These are phyloP conservation scores for Mystacides longicornis DNA, from an alignment of 2,888 invertebrate species.

Conservation along the genomic window DNA sequence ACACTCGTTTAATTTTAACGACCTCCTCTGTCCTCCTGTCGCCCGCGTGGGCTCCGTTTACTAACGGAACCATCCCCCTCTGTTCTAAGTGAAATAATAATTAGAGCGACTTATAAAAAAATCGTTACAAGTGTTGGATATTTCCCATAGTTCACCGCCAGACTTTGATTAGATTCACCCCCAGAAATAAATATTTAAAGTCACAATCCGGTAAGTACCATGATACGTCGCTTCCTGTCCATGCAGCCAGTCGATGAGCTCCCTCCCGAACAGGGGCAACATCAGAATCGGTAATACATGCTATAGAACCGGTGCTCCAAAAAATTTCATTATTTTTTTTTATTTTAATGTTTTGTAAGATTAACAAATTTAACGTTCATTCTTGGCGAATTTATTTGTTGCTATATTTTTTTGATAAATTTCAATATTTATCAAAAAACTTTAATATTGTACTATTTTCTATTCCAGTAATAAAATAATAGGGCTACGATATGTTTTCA, in stretches of 20 bases:
- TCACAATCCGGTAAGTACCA: not conserved
- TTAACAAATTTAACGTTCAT: no score
- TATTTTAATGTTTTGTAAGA: no score
- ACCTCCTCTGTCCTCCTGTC: not conserved
- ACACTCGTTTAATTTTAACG: not conserved
- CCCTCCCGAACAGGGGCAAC: not conserved
- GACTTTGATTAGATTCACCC: conserved; percentile 23
- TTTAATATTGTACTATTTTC: no score
- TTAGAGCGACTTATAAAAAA: not conserved
- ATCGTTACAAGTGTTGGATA: conserved; percentile 7
- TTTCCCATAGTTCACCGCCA: not conserved
- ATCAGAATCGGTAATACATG: not conserved
- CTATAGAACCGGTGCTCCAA: no score
- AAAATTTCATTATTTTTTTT: no score
- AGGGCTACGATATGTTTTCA: no score
- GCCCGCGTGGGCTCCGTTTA: no score
- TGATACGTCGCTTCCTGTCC: conserved; percentile 15
- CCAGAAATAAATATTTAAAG: conserved; percentile 3
- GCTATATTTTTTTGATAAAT: no score
- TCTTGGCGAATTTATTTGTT: no score
- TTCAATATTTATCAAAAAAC: no score
- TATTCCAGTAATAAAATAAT: no score
- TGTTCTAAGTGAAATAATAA: not conserved
- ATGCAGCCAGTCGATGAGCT: no score
- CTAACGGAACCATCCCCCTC: not conserved